Evolutionary conservation across 37 sponge, comb jelly and placozoan species (phyloP), one percentile per base, ranked within the genome.

Genomic region (Ephydatia muelleri): DNA sequence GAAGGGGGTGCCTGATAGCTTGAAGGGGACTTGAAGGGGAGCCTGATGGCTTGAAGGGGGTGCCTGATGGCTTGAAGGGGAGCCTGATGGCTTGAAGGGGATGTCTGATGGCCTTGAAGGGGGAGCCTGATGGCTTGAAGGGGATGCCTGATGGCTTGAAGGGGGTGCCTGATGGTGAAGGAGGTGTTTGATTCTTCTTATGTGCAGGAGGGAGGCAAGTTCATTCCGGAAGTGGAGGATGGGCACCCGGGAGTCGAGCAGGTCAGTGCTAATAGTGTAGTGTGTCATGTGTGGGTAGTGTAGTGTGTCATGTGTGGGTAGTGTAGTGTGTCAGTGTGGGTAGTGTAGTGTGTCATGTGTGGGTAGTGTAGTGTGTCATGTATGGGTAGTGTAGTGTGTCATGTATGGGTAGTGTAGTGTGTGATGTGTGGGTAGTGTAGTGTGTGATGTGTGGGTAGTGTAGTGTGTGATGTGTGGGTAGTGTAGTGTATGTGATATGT

Each of bases 151-250:
- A 16, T 14, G 57, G 16, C 47, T 43, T 4, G 4, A 21, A 1
- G 1, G 57, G 57, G 9, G 57, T 57, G 57, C 43, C 3, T 43
- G 57, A 57, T 14, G 39, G 23, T 12, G 22, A 16, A 37, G 21
- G 19, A 82, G 72, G 38, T 23, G 22, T 12, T 31, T 76, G 19
- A 5, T 28, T 82, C 43, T n/a, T 25, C 33, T 21, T 35, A n/a
- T n/a, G n/a, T 19, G 23, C 66, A 92, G 92, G 92, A 88, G 37
- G 92, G 92, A 75, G 92, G 92, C 6, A 88, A 84, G 70, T 92
- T 92, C 49, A 92, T 92, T 65, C 92, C 92, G 27, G 92, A 92
- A 68, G 33, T 76, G 38, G 92, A 92, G 21, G 88, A 76, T 49
- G 87, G 80, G 14, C 19, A 47, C 16, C 82, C 34, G 3, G 67